phyloP scores from a whole-genome alignment of 2,888 invertebrate genomes.

The Drepana falcataria region DNA sequence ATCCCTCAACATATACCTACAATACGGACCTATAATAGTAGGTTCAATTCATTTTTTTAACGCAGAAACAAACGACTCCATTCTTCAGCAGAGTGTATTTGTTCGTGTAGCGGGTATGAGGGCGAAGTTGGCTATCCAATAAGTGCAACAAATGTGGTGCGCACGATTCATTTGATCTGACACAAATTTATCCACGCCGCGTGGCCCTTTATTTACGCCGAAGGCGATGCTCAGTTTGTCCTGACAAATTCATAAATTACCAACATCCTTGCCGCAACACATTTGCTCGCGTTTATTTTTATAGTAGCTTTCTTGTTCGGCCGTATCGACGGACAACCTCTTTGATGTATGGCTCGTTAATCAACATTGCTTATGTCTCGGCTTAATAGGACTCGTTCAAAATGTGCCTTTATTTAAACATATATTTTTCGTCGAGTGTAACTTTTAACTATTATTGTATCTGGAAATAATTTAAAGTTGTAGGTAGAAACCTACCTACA shows the following conservation, averaged over 20 bases:
- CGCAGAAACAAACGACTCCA: slow-evolving; percentile 33
- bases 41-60: no score
- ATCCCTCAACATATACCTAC: no score
- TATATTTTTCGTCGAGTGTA: no score
- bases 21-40: no score
- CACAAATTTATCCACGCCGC: slow-evolving; percentile 74
- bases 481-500: no score
- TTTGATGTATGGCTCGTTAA: slow-evolving; percentile 61
- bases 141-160: slow-evolving; percentile 66
- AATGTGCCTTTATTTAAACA: neutral
- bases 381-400: slow-evolving; percentile 5
- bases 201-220: slow-evolving; percentile 70
- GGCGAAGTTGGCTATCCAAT: slow-evolving; percentile 40
- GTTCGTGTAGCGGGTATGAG: slow-evolving; percentile 29
- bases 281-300: slow-evolving; percentile 65
- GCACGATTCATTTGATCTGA: slow-evolving; percentile 77
- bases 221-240: slow-evolving; percentile 70
- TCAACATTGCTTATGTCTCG: slow-evolving; percentile 30
- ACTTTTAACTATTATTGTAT: no score
- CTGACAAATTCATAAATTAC: slow-evolving; percentile 79
- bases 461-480: no score
- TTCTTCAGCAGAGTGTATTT: slow-evolving; percentile 37
- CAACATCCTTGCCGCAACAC: slow-evolving; percentile 67
- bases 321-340: slow-evolving; percentile 57
- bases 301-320: slow-evolving; percentile 56